These are phyloP conservation scores for Lepilemur septentrionalis DNA, from an alignment of 2,797 vertebrate species.

Conservation along the genomic window DNA sequence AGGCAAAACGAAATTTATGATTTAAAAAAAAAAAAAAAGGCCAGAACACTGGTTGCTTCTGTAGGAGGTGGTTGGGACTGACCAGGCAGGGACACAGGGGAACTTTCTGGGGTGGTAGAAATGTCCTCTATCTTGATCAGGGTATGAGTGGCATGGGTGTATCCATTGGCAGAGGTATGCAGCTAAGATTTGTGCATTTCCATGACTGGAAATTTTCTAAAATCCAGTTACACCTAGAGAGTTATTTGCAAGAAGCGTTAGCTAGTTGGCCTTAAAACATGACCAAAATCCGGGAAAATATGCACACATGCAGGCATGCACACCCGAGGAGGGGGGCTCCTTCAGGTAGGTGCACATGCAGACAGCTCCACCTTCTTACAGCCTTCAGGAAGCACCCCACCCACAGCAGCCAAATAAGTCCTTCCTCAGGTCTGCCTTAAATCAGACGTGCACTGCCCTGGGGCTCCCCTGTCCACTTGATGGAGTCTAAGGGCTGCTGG, in stretches of 20 bases:
- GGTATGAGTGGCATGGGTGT: neutral
- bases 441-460: neutral
- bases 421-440: neutral
- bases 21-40: neutral
- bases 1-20: neutral
- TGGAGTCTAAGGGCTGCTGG: neutral
- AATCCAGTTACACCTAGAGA: neutral
- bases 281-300: neutral
- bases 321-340: neutral
- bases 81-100: neutral
- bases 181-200: neutral
- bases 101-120: neutral
- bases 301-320: neutral
- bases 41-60: neutral
- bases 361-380: too few relatives aligned
- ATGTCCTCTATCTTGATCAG: neutral
- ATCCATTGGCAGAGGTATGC: neutral
- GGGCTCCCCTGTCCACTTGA: neutral
- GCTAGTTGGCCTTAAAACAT: neutral
- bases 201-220: neutral
- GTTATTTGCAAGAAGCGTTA: neutral
- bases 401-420: neutral
- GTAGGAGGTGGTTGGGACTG: fast-evolving
- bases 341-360: neutral
- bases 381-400: neutral